These are phyloP conservation scores for Luperina testacea DNA, from an alignment of 2,888 invertebrate species.

Conservation along the genomic window DNA sequence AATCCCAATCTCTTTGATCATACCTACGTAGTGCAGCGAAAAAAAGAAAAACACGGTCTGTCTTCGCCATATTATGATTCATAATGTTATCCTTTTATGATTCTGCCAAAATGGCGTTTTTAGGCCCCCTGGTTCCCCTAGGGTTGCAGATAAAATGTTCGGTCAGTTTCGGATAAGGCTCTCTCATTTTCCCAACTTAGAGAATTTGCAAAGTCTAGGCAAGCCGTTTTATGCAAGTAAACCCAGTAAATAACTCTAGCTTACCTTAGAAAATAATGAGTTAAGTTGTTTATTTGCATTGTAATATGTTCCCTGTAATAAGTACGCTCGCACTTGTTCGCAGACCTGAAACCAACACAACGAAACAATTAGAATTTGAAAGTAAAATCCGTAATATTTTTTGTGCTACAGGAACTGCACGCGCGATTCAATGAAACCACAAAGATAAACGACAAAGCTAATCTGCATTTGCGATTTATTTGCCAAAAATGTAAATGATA, in stretches of 20 bases:
- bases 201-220: background rate
- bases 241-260: background rate
- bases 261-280: conserved; percentile 95
- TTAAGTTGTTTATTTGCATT: conserved; percentile 95
- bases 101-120: too few relatives aligned
- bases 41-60: too few relatives aligned
- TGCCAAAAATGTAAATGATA: too few relatives aligned
- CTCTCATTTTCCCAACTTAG: background rate
- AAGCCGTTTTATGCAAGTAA: background rate
- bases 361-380: background rate
- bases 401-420: background rate
- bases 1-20: too few relatives aligned
- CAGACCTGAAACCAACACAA: conserved; percentile 90
- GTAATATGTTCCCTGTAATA: conserved; percentile 95
- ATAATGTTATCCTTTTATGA: too few relatives aligned
- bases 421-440: background rate
- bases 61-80: too few relatives aligned
- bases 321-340: conserved; percentile 95
- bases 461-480: too few relatives aligned
- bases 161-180: background rate
- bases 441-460: background rate
- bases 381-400: background rate
- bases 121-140: background rate
- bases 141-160: background rate
- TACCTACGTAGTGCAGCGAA: too few relatives aligned